Conservation (phyloP, 2,113 vertebrate genomes). For the Ancistrus triradiatus region DNA sequence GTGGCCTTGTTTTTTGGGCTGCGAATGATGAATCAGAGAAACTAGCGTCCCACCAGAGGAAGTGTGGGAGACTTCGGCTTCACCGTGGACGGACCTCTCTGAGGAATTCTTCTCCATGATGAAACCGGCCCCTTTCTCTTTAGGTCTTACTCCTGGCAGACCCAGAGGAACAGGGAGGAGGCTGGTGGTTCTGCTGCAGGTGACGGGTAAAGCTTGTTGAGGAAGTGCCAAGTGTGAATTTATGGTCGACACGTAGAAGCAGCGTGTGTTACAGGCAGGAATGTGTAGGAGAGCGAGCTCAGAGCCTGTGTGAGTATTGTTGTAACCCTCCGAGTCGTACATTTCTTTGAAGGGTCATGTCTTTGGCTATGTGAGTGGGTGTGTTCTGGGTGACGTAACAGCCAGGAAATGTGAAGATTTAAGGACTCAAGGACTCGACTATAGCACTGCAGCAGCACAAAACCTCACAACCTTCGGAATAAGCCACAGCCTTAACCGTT, state of each 20-base stretch:
- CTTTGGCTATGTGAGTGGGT: slow-evolving; percentile 8
- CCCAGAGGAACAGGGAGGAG: slow-evolving; percentile 14
- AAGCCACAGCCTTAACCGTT: too few species aligned
- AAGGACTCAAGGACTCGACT: too few species aligned
- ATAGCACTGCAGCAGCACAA: too few species aligned
- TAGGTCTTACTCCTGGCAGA: slow-evolving; percentile 11
- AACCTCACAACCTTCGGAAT: too few species aligned
- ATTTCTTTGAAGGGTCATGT: not conserved
- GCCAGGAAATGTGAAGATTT: slow-evolving; percentile 24
- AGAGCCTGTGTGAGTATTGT: slow-evolving; percentile 17
- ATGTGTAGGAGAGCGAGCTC: slow-evolving; percentile 17
- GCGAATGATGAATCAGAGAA: slow-evolving; percentile 75
- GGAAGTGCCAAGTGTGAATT: slow-evolving; percentile 3
- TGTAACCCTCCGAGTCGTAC: slow-evolving; percentile 7
- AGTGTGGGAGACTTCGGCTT: slow-evolving; percentile 80
- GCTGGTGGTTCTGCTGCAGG: slow-evolving; percentile 14
- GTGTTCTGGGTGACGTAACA: slow-evolving; percentile 18
- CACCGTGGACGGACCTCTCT: slow-evolving; percentile 11
- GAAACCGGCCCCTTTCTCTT: slow-evolving; percentile 58
- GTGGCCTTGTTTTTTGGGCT: slow-evolving; percentile 60
- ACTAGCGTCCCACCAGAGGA: slow-evolving; percentile 70
- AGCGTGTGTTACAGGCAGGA: slow-evolving; percentile 17
- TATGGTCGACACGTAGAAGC: not conserved
- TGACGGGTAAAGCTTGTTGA: not conserved
- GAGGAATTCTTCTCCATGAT: slow-evolving; percentile 56